Base-by-base conservation (phyloP, 2,888 invertebrate species). In the Pseudanteris insignis region DNA sequence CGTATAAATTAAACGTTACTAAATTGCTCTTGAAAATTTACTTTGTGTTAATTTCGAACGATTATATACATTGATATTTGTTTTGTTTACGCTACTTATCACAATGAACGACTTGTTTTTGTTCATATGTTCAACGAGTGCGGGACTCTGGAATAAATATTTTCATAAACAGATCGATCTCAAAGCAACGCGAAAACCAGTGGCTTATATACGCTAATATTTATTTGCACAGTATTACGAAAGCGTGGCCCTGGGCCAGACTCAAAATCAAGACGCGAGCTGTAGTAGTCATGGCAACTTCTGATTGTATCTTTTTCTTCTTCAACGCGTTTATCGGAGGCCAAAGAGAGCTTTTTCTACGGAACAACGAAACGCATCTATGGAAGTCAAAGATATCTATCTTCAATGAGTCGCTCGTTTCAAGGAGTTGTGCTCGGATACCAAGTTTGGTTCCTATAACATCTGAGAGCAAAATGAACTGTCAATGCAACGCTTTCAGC, bases 241-340 rank as follows among this genome's bases (percentile, higher is more conserved):
- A 21, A 33, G 37, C 29, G 47, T 60, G 54, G 51, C 57, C 38
- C 48, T 53, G 37, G 53, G 65, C 55, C 57, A 48, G 43, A 33
- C 12, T 50, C 51, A 51, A 55, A 55, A 53, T 41, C 30, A 37
- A 48, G 34, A 46, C 48, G 38, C 21, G 46, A 21, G 34, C 38
- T 29, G 53, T 46, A 61, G 75, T 74, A 72, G 76, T 65, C 76
- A 74, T 76, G 75, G 74, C 67, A 75, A 77, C 75, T 73, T 75
- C 72, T 74, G 73, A 74, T 73, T 75, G 72, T 72, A 67, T 70
- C 65, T 68, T 69, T 64, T 67, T 61, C 46, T 65, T 68, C 43
- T 38, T 30, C 14, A 43, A 13, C 38, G 25, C 29, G 54, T 43
- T 50, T 54, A 55, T 55, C 50, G 33, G 60, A 46, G 63, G 62